These are phyloP conservation scores for Nezara viridula DNA, from an alignment of 2,888 invertebrate species.

Conservation along the genomic window DNA sequence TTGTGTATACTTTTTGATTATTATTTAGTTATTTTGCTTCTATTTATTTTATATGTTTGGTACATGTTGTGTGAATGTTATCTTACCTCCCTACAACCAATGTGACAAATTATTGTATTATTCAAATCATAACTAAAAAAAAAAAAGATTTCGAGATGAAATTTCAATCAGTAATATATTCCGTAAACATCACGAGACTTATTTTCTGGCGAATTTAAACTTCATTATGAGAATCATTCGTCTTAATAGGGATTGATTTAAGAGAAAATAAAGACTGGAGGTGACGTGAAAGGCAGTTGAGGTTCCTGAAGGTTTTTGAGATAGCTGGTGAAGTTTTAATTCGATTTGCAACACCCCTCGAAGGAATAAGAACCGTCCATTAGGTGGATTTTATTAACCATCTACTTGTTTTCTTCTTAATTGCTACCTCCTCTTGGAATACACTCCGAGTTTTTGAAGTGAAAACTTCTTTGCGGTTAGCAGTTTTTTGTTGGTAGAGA, in stretches of 20 bases:
- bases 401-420: constrained; percentile 20
- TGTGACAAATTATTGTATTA: too few species aligned
- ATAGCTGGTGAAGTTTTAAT: constrained; percentile 17
- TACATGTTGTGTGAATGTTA: too few species aligned
- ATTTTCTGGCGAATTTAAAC: neutral
- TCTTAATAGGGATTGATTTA: neutral
- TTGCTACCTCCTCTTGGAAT: neutral
- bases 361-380: constrained; percentile 33
- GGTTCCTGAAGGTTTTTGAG: constrained; percentile 33
- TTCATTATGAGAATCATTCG: neutral
- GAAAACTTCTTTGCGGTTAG: too few species aligned
- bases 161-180: too few species aligned
- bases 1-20: too few species aligned
- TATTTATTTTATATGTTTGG: too few species aligned
- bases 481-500: too few species aligned
- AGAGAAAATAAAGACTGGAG: neutral
- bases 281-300: constrained; percentile 10
- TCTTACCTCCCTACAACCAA: too few species aligned
- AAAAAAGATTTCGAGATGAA: too few species aligned
- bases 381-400: constrained; percentile 31
- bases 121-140: too few species aligned
- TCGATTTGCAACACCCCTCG: neutral
- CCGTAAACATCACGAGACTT: too few species aligned
- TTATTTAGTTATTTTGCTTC: too few species aligned
- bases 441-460: neutral